Evolutionary conservation across 1,140 invertebrate species (phyloP).

Genomic region (Drosophila lini): DNA sequence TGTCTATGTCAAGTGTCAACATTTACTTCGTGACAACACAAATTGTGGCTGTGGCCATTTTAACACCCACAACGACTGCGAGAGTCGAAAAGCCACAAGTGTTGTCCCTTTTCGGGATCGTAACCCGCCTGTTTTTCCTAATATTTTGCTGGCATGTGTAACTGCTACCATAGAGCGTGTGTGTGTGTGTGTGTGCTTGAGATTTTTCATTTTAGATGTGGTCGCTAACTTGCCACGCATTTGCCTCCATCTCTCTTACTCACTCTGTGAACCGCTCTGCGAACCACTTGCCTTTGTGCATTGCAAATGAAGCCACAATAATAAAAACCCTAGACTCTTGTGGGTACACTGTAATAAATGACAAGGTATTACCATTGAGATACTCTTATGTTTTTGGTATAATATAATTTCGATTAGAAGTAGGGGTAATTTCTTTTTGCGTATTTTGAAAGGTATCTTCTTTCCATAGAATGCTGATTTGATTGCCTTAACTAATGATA

Average conservation of each 20-base stretch:
- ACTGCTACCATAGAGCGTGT: background rate
- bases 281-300: constrained; percentile 54
- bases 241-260: constrained; percentile 1
- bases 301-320: constrained; percentile 81
- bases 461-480: background rate
- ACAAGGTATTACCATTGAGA: background rate
- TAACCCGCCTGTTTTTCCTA: constrained; percentile 28
- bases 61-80: constrained; percentile 45
- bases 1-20: constrained; percentile 82
- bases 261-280: background rate
- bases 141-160: constrained; percentile 45
- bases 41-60: constrained; percentile 80
- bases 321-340: constrained; percentile 62
- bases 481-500: no score
- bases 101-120: constrained; percentile 50
- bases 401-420: no score
- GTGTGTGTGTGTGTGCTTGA: constrained; percentile 42
- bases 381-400: no score
- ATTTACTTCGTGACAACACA: constrained; percentile 81
- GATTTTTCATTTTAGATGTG: constrained; percentile 81
- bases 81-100: constrained; percentile 66
- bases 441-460: no score
- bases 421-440: no score
- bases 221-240: constrained; percentile 55
- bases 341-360: constrained; percentile 2